Evolutionary conservation across 2,113 vertebrate species (phyloP), one percentile per base, ranked within the genome.

Genomic region (Alligator sinensis): DNA sequence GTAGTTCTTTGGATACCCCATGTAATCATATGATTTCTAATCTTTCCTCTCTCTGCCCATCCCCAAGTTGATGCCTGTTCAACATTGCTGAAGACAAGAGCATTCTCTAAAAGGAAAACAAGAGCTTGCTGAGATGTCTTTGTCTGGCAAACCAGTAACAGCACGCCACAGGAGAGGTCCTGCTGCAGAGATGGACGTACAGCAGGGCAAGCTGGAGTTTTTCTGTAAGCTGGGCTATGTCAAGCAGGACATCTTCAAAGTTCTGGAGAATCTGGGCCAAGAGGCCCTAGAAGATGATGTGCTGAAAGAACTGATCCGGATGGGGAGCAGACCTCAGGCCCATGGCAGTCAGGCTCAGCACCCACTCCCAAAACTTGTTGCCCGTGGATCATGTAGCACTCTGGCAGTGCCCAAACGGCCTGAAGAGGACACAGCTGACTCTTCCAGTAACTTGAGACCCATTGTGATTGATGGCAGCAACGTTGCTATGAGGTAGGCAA

Each of bases 391-490:
- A 0, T 98, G 97, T 77, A 88, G 96, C 27, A 18, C 82, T 3
- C 10, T 27, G 0, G 34, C 30, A 1, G 59, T 88, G 11, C 22
- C 38, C 2, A 86, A 62, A 27, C 11, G 30, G 16, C 60, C 47
- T 3, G 54, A 89, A 57, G 96, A 96, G 19, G 95, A 96, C 7
- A 63, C 24, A 2, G 14, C 60, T 4, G 96, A 97, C 17, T 54
- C 83, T 0, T 91, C 85, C 0, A 27, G 82, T 3, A 78, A 80
- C 54, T 95, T 99, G 97, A 98, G 98, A 88, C 97, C 98, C 7
- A 98, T 99, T 7, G 99, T 99, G 63, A 99, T 99, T 0, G 99
- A 99, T 0, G 99, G 99, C 80, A 99, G 99, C 98, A 99, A 99
- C 1, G 98, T 99, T 68, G 99, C 99, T 28, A 99, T 99, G 98